Base-by-base conservation (phyloP, 2,888 invertebrate species). In the Eumerus sabulonum region DNA sequence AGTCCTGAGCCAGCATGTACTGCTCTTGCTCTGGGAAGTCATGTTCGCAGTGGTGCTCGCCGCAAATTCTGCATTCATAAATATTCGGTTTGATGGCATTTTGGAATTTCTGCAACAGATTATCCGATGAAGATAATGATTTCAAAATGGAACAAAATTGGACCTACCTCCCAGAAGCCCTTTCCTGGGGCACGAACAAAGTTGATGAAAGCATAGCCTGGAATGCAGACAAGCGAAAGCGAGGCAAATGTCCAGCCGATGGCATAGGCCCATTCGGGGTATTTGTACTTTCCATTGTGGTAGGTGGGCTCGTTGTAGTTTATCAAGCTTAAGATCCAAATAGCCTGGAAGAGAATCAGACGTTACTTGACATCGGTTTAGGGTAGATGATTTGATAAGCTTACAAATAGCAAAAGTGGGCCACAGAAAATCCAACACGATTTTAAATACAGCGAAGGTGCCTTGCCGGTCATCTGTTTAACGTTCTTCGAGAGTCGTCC, bases 181-280 rank as follows among this genome's bases (percentile, higher is more conserved):
- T 91, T 90, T 63, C 97, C 97, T 51, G 93, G 92, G 9, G 95
- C 91, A 84, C 92, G 91, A 63, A 92, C 85, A 57, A 96, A 89
- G 62, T 93, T 92, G 82, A 94, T 92, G 53, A 95, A 87, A 44
- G 95, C 95, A 86, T 94, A 94, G 59, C 93, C 92, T 9, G 97
- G 97, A 86, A 98, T 95, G 88, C 96, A 96, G 35, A 95, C 88
- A 72, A 97, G 91, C 0, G 96, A 96, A 42, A 95, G 89, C 11
- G 94, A 93, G 0, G 96, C 94, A 81, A 97, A 94, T 83, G 92
- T 90, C 97, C 97, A 97, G 47, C 97, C 97, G 59, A 97, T 90
- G 13, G 92, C 93, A 84, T 95, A 94, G 18, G 96, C 95, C 96
- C 97, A 97, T 68, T 90, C 89, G 0, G 97, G 97, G 87, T 96